Evolutionary conservation across 2,888 invertebrate species (phyloP).

Genomic region (Drosophila trichaetosa): DNA sequence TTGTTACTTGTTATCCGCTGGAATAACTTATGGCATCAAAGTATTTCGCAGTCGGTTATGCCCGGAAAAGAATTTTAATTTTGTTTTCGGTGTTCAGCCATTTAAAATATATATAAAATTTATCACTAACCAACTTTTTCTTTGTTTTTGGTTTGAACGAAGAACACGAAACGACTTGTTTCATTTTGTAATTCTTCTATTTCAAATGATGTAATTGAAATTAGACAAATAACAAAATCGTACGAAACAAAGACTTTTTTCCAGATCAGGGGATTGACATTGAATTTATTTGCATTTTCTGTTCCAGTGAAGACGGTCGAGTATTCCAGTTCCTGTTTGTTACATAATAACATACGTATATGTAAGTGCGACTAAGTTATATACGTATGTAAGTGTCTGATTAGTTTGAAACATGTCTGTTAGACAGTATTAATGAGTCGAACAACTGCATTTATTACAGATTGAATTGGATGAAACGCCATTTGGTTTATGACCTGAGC

Average conservation of each 20-base stretch:
- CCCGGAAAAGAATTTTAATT: not conserved
- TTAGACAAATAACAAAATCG: not conserved
- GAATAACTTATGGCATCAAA: no score
- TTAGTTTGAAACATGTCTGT: not conserved
- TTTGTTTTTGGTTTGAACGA: not conserved
- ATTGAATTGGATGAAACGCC: not conserved
- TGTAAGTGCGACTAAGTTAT: not conserved
- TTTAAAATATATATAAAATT: no score
- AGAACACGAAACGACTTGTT: no score
- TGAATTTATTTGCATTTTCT: not conserved
- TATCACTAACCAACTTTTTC: not conserved
- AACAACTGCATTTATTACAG: constrained; percentile 4
- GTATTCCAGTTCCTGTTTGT: not conserved
- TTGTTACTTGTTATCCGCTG: no score
- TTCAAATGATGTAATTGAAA: no score
- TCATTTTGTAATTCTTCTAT: no score
- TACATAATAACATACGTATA: not conserved
- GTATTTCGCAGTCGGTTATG: no score
- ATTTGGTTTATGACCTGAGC: constrained; percentile 24
- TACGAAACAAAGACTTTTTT: not conserved
- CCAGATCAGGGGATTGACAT: not conserved
- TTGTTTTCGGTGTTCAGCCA: not conserved
- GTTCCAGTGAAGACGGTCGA: not conserved
- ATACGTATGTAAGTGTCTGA: not conserved
- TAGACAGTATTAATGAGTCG: not conserved